Evolutionary conservation across 2,888 invertebrate genomes (phyloP).

Genomic region (Amblyjoppa proteus): DNA sequence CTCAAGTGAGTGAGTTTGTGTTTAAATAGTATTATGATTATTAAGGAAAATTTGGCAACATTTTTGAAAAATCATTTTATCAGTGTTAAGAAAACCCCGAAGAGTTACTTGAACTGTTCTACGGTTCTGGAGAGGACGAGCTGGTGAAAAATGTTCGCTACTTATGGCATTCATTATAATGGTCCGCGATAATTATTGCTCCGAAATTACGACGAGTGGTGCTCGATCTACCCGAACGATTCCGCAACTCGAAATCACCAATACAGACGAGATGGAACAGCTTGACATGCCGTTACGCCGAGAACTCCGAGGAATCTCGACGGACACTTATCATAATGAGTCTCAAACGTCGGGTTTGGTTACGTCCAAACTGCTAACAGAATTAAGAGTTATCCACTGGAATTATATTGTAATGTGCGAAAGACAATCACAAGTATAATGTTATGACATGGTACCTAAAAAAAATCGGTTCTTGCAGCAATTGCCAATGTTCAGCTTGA

Average conservation of each 20-base stretch:
- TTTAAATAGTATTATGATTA: too few species aligned
- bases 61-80: too few species aligned
- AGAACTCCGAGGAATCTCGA: conserved; percentile 16
- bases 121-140: too few species aligned
- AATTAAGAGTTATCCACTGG: neutral
- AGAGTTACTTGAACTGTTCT: too few species aligned
- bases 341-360: neutral
- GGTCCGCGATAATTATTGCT: conserved; percentile 15
- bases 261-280: conserved; percentile 18
- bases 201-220: conserved; percentile 11
- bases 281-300: conserved; percentile 31
- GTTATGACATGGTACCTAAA: too few species aligned
- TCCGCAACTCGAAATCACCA: conserved; percentile 32
- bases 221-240: conserved; percentile 19
- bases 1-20: too few species aligned
- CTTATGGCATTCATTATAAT: neutral
- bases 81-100: too few species aligned
- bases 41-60: too few species aligned
- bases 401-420: neutral
- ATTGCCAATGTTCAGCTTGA: too few species aligned
- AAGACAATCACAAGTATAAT: too few species aligned
- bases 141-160: neutral
- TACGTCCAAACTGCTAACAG: neutral
- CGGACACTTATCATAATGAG: conserved; percentile 19
- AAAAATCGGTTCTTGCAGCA: too few species aligned